Percentiles rank a stretch among this genome's conserved stretches.
These are phyloP conservation scores for Chrysolophus pictus DNA, from an alignment of 2,797 vertebrate genomes.

Conservation along the genomic window DNA sequence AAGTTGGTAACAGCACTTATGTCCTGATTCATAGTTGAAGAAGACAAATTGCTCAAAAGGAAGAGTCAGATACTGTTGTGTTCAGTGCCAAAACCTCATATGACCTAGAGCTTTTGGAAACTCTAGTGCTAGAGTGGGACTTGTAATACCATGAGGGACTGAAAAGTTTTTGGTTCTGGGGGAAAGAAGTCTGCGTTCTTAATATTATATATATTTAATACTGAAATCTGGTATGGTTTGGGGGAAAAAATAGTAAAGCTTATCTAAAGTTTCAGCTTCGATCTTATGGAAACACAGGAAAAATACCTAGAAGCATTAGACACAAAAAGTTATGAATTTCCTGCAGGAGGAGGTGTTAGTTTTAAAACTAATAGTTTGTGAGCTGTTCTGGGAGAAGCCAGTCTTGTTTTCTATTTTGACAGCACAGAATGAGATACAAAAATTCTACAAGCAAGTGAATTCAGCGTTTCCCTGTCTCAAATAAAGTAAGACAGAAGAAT, in stretches of 20 bases:
- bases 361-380: not conserved
- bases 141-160: not conserved
- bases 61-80: not conserved
- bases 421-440: not conserved
- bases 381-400: not conserved
- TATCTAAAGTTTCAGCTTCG: not conserved
- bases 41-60: not conserved
- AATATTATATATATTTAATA: not conserved
- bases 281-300: not conserved
- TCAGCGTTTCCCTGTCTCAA: not conserved
- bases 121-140: not conserved
- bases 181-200: fast-evolving
- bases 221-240: not conserved
- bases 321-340: not conserved
- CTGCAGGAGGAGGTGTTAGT: not conserved
- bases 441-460: not conserved
- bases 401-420: not conserved
- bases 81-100: not conserved
- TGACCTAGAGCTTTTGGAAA: not conserved
- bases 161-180: not conserved
- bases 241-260: not conserved
- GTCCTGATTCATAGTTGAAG: not conserved
- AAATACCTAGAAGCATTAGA: not conserved
- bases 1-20: not conserved
- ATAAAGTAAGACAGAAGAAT: not conserved